Evolutionary conservation across 1,140 invertebrate species (phyloP).

Genomic region (Plodia interpunctella): DNA sequence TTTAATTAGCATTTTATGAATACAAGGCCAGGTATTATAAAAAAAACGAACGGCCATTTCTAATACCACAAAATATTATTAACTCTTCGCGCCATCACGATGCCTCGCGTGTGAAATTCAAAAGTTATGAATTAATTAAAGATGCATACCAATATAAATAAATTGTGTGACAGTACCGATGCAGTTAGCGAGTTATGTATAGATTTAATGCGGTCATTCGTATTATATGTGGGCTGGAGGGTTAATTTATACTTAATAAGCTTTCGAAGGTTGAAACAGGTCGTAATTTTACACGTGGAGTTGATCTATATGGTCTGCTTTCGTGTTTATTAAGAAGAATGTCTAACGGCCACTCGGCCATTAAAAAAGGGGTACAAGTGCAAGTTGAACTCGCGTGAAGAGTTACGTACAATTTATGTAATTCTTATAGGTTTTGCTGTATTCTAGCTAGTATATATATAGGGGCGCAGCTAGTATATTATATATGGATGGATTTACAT

Average conservation of each 20-base stretch:
- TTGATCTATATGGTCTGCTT: background rate
- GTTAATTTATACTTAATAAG: background rate
- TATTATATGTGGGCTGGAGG: constrained; percentile 3
- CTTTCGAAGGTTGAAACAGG: background rate
- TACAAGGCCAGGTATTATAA: no score
- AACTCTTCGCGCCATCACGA: background rate
- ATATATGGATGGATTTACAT: no score
- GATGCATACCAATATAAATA: constrained; percentile 15
- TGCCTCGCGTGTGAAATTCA: constrained; percentile 49
- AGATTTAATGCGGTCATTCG: constrained; percentile 1
- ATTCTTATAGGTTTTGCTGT: no score
- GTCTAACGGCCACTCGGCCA: no score
- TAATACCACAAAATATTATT: background rate
- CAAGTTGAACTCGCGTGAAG: no score
- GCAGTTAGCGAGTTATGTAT: constrained; percentile 5
- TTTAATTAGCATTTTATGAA: no score
- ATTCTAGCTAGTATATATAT: no score
- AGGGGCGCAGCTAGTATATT: no score
- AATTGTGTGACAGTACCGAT: constrained; percentile 7
- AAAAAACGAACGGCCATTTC: background rate
- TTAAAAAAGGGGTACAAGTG: no score
- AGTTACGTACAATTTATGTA: no score
- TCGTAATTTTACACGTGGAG: background rate
- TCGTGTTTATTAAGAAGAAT: no score
- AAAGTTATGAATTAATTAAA: constrained; percentile 63